Evolutionary conservation across 2,888 invertebrate species (phyloP).

Genomic region (Cheilosia urbana): DNA sequence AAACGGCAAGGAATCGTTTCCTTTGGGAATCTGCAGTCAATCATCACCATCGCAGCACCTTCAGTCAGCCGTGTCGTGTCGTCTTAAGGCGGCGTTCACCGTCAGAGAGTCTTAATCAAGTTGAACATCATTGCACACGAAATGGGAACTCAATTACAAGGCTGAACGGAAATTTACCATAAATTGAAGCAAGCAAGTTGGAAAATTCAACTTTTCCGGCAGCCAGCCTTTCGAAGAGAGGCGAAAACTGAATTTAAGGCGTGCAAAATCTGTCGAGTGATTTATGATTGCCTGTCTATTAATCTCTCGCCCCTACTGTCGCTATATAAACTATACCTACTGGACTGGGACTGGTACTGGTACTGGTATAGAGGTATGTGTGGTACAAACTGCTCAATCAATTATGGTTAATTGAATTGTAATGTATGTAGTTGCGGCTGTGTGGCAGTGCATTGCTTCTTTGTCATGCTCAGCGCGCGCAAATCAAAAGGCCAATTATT

Average conservation of each 20-base stretch:
- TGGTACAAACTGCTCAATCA: conserved; percentile 45
- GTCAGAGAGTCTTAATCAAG: conserved; percentile 66
- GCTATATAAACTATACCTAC: no score
- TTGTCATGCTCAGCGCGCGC: conserved; percentile 60
- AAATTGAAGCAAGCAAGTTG: conserved; percentile 67
- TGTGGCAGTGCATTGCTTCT: conserved; percentile 41
- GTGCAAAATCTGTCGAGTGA: conserved; percentile 56
- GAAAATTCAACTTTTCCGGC: conserved; percentile 70
- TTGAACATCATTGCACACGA: conserved; percentile 71
- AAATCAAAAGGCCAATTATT: conserved; percentile 75
- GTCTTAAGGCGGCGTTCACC: conserved; percentile 53
- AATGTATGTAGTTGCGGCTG: conserved; percentile 40
- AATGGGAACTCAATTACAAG: conserved; percentile 82
- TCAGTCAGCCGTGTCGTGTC: conserved; percentile 17
- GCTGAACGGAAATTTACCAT: conserved; percentile 82
- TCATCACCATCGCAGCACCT: conserved; percentile 52
- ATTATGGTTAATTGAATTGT: conserved; percentile 71
- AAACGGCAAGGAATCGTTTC: conserved; percentile 59
- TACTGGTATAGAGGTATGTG: not conserved
- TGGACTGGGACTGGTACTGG: not conserved
- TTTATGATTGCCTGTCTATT: conserved; percentile 70
- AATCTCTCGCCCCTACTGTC: conserved; percentile 45
- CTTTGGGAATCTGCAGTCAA: conserved; percentile 59
- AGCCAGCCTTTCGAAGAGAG: not conserved
- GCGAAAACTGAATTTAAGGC: conserved; percentile 38